Percentiles rank a stretch among this genome's conserved stretches.
These are phyloP conservation scores for Synergus umbraculus DNA, from an alignment of 2,888 invertebrate species.

Conservation along the genomic window DNA sequence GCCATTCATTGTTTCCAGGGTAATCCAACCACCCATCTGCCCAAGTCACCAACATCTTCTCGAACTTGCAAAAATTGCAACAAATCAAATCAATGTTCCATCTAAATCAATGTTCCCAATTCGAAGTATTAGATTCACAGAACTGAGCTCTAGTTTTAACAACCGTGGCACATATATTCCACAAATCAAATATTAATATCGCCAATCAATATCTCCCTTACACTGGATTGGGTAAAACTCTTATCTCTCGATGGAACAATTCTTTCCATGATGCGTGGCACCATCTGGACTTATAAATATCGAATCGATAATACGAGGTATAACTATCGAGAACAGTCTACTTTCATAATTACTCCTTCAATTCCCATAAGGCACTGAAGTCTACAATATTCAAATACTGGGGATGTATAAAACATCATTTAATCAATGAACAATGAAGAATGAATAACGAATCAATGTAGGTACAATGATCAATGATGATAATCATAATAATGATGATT, in stretches of 20 bases:
- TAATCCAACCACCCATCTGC: not conserved
- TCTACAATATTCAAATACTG: not conserved
- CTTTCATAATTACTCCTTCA: not conserved
- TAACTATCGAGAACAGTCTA: not conserved
- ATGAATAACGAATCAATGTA: no score
- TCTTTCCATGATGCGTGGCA: not conserved
- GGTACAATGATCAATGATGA: no score
- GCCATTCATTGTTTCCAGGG: constrained; percentile 37
- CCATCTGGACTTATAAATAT: not conserved
- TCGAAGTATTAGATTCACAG: not conserved
- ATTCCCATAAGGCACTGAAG: not conserved
- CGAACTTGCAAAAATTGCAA: no score
- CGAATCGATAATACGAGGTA: not conserved
- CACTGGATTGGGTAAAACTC: not conserved
- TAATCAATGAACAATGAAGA: no score
- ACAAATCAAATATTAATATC: not conserved
- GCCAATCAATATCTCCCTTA: not conserved
- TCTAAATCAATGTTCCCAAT: no score
- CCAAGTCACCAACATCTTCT: not conserved
- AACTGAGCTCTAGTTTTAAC: not conserved
- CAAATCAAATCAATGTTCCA: no score
- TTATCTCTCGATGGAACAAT: constrained; percentile 1
- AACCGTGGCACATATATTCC: not conserved
- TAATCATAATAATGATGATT: constrained; percentile 6
- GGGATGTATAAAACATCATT: not conserved